Percentiles rank a stretch among this genome's conserved stretches.
phyloP scores from a whole-genome alignment of 2,888 invertebrate genomes.

The Stenoptilia bipunctidactyla region DNA sequence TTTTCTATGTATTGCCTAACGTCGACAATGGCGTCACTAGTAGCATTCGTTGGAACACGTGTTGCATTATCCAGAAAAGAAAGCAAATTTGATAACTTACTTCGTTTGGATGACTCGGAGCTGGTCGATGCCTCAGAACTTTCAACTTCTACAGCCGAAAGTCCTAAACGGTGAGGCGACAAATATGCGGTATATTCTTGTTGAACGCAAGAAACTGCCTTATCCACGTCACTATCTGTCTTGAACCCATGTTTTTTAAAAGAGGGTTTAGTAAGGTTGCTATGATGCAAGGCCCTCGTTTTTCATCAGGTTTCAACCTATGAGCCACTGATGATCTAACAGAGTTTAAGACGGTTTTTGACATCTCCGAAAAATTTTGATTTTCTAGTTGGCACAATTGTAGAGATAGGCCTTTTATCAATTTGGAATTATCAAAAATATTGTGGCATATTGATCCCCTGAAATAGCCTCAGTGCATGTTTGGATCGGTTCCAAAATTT shows the following conservation, averaged over 20 bases:
- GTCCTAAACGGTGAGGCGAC: background rate
- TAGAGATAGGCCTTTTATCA: constrained; percentile 6
- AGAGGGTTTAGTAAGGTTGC: too few species aligned
- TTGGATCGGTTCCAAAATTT: too few species aligned
- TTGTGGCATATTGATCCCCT: too few species aligned
- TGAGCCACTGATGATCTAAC: constrained; percentile 3
- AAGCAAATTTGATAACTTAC: constrained; percentile 2
- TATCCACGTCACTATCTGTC: too few species aligned
- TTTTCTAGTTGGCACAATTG: too few species aligned
- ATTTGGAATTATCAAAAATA: constrained; percentile 5
- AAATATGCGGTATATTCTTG: constrained; percentile 1
- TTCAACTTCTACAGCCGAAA: background rate
- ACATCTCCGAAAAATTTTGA: too few species aligned
- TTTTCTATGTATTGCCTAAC: constrained; percentile 5
- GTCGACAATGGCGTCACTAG: constrained; percentile 4
- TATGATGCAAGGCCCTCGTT: constrained; percentile 1
- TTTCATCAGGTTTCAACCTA: constrained; percentile 9
- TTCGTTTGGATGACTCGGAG: background rate
- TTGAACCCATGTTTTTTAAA: too few species aligned
- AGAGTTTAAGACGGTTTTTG: too few species aligned
- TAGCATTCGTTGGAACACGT: too few species aligned
- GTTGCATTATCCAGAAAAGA: constrained; percentile 2
- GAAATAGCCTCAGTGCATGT: too few species aligned
- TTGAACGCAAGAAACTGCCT: too few species aligned
- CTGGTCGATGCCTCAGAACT: too few species aligned